Evolutionary conservation across 53 echinoderm and acorn worm species (phyloP).

Genomic region (Holothuria leucospilota): DNA sequence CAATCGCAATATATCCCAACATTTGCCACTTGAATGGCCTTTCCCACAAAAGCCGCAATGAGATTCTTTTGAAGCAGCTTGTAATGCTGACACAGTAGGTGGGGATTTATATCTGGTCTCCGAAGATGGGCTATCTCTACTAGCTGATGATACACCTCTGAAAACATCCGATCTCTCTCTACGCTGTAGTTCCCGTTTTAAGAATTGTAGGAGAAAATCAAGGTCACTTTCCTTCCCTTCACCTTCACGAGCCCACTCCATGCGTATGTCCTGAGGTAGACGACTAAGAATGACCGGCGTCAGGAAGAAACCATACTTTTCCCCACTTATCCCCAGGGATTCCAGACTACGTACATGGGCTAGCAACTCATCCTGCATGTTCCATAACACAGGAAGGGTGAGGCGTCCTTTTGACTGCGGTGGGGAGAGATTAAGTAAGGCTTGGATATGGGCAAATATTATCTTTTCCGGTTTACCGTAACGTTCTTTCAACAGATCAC

Average conservation of each 20-base stretch:
- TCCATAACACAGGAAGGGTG: not conserved
- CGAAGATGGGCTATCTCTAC: not conserved
- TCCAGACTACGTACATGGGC: constrained; percentile 18
- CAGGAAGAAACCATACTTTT: too few species aligned
- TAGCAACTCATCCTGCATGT: constrained; percentile 10
- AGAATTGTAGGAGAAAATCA: too few species aligned
- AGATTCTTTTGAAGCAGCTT: constrained; percentile 15
- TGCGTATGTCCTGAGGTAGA: constrained; percentile 6
- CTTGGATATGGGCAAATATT: constrained; percentile 9
- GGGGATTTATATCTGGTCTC: not conserved
- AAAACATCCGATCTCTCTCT: too few species aligned
- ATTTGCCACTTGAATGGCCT: not conserved
- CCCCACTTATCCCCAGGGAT: not conserved
- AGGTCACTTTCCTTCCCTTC: too few species aligned
- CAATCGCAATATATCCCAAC: constrained; percentile 15
- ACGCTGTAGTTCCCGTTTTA: too few species aligned
- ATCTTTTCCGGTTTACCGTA: not conserved
- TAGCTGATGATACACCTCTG: constrained; percentile 7
- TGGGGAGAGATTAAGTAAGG: not conserved
- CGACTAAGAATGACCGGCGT: too few species aligned
- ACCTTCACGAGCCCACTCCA: not conserved
- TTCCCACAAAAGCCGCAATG: not conserved
- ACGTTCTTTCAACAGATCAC: not conserved
- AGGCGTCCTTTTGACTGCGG: constrained; percentile 1
- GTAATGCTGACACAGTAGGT: not conserved